These are phyloP conservation scores for Catharus fuscescens DNA, from an alignment of 2,113 vertebrate species.

Conservation along the genomic window DNA sequence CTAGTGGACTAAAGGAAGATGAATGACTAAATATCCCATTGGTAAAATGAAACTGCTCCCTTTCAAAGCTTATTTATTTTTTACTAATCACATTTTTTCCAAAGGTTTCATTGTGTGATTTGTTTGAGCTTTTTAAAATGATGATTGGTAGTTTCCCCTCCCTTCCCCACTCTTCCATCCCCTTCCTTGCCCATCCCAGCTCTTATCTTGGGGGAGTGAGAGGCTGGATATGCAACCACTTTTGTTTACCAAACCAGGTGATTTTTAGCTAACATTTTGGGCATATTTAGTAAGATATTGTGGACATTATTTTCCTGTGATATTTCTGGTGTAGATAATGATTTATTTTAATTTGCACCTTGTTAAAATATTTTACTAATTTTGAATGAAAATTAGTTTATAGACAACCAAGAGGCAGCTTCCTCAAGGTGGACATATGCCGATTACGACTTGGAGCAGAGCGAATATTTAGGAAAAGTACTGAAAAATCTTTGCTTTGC, in stretches of 20 bases:
- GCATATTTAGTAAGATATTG: background rate
- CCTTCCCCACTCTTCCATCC: background rate
- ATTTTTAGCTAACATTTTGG: background rate
- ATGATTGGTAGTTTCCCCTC: background rate
- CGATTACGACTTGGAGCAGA: fast-evolving
- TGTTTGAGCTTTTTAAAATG: fast-evolving
- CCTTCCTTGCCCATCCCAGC: fast-evolving
- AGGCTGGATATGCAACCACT: background rate
- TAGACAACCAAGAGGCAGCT: background rate
- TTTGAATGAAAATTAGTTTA: background rate
- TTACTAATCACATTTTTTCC: background rate
- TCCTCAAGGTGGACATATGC: background rate
- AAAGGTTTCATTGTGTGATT: background rate
- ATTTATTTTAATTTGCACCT: background rate
- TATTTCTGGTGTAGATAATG: background rate
- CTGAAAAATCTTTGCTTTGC: background rate
- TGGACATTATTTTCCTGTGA: background rate
- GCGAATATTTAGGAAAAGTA: background rate
- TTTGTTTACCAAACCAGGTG: background rate
- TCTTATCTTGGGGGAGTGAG: background rate
- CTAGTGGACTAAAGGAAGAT: background rate
- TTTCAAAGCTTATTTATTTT: background rate
- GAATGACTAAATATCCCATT: background rate
- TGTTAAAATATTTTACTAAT: background rate
- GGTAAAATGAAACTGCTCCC: background rate